Conservation (phyloP, 2,888 invertebrate genomes). For the Metopia argyrocephala region DNA sequence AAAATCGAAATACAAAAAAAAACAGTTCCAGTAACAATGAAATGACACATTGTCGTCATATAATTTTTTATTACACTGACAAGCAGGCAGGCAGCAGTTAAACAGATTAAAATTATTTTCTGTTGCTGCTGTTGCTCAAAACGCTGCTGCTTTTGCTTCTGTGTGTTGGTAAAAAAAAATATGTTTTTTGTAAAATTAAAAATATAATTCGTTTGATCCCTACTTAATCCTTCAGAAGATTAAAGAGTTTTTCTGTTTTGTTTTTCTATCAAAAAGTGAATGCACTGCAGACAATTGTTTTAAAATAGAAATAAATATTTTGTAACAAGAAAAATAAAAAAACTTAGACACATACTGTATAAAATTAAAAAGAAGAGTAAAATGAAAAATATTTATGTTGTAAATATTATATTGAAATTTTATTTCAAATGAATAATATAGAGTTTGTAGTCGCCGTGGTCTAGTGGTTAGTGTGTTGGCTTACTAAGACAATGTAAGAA, state of each 20-base stretch:
- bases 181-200: conserved; percentile 46
- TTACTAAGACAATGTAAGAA: too few relatives aligned
- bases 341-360: not conserved
- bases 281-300: conserved; percentile 1
- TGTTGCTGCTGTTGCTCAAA: conserved; percentile 13
- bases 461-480: too few relatives aligned
- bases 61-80: conserved; percentile 52
- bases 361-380: not conserved
- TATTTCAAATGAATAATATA: too few relatives aligned
- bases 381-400: not conserved
- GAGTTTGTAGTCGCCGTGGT: too few relatives aligned
- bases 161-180: conserved; percentile 13
- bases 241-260: conserved; percentile 66
- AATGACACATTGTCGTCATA: conserved; percentile 40
- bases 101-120: conserved; percentile 13
- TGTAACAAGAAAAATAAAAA: not conserved
- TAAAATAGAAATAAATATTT: not conserved
- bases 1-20: not conserved
- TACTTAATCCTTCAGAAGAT: conserved; percentile 75
- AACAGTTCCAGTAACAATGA: not conserved
- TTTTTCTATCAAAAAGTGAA: conserved; percentile 35
- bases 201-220: conserved; percentile 71
- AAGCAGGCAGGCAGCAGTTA: conserved; percentile 6
- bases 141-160: not conserved
- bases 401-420: too few relatives aligned